phyloP scores from a whole-genome alignment of 1,140 invertebrate genomes.

The Drosophila albomicans region DNA sequence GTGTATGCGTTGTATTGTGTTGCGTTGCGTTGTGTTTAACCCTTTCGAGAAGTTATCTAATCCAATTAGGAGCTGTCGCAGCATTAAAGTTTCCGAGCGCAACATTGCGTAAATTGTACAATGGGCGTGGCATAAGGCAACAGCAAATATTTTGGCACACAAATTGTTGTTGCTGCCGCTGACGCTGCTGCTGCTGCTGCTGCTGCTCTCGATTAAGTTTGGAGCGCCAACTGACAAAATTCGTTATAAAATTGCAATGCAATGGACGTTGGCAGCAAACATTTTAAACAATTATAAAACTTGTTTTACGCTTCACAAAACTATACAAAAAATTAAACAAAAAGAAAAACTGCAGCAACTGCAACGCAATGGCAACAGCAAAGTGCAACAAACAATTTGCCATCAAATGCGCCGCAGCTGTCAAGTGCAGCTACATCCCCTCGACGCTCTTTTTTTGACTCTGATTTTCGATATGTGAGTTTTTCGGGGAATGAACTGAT shows the following conservation, averaged over 20 bases:
- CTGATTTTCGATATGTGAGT: slow-evolving; percentile 10
- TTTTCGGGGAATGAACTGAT: slow-evolving; percentile 3
- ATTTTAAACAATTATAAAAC: slow-evolving; percentile 84
- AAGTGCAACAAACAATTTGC: slow-evolving; percentile 78
- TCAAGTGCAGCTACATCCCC: slow-evolving; percentile 65
- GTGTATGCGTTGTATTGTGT: slow-evolving; percentile 2
- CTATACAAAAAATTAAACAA: slow-evolving; percentile 58
- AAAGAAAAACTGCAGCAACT: slow-evolving; percentile 26
- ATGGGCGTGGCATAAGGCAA: slow-evolving; percentile 36
- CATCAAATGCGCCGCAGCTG: slow-evolving; percentile 79
- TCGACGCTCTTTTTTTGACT: slow-evolving; percentile 1
- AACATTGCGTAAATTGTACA: slow-evolving; percentile 62
- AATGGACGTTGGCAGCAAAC: slow-evolving; percentile 73
- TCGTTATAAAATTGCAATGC: slow-evolving; percentile 79
- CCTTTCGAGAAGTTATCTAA: slow-evolving; percentile 79
- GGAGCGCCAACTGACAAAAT: slow-evolving; percentile 80
- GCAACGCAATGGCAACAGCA: slow-evolving; percentile 37
- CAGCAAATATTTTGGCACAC: slow-evolving; percentile 47
- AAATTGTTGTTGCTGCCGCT: slow-evolving; percentile 46
- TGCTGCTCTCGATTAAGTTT: slow-evolving; percentile 75
- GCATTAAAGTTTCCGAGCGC: slow-evolving; percentile 61
- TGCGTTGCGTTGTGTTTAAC: slow-evolving; percentile 50
- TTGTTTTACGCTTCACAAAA: slow-evolving; percentile 79
- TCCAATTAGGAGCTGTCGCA: slow-evolving; percentile 77
- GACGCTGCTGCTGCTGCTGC: slow-evolving; percentile 42